Conservation (phyloP, 2,797 vertebrate species). For the Gymnoscopelus microlampas region DNA sequence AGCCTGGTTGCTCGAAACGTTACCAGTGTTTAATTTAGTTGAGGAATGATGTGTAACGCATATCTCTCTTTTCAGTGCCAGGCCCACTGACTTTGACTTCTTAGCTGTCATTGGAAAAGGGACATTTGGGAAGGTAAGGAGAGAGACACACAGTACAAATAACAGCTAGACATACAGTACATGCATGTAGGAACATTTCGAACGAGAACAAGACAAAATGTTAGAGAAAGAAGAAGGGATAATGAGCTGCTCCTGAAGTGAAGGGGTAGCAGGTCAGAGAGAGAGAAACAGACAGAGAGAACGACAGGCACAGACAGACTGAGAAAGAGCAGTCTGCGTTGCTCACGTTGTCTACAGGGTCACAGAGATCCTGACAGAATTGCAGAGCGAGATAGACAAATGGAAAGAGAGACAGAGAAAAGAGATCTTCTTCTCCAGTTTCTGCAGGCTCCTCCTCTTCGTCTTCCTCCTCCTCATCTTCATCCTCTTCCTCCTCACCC, state of each 20-base stretch:
- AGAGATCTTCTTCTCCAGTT: no score
- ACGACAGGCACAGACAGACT: background rate
- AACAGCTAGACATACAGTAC: no score
- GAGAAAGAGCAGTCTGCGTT: background rate
- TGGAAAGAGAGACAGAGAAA: background rate
- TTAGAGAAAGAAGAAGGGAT: background rate
- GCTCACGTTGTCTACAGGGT: no score
- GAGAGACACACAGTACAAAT: background rate
- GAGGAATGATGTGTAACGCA: background rate
- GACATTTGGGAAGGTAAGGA: constrained; percentile 94
- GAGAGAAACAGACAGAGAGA: no score
- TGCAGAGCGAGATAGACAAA: constrained; percentile 13
- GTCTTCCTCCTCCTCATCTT: no score
- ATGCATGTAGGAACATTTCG: background rate
- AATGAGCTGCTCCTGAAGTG: constrained; percentile 18
- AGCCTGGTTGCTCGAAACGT: no score
- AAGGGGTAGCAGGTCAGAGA: background rate
- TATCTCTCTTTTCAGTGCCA: constrained; percentile 84
- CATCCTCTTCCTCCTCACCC: no score
- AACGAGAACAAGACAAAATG: background rate
- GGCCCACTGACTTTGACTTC: constrained; percentile 98
- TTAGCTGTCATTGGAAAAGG: constrained; percentile 97
- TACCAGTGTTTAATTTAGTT: no score
- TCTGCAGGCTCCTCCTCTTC: no score
- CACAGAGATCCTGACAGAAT: no score